Conservation (phyloP, 2,797 vertebrate genomes). For the Triplophysa bombifrons region DNA sequence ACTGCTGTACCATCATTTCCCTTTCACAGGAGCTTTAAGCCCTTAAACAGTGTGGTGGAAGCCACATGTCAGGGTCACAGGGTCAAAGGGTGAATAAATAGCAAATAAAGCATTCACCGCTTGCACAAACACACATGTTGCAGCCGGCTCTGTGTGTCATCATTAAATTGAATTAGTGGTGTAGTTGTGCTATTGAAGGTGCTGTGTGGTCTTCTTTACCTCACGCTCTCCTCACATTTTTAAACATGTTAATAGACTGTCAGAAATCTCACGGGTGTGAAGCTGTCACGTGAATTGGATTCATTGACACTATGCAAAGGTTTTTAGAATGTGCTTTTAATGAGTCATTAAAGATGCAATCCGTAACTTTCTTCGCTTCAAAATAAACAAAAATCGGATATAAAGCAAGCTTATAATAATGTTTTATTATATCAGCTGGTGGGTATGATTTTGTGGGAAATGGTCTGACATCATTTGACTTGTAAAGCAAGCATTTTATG, state of each 20-base stretch:
- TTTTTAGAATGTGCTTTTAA: background rate
- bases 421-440: too few relatives aligned
- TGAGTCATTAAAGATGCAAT: background rate
- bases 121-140: slow-evolving; percentile 33
- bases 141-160: slow-evolving; percentile 9
- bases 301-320: background rate
- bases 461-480: too few relatives aligned
- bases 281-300: background rate
- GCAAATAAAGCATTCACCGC: slow-evolving; percentile 33
- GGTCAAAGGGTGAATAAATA: slow-evolving; percentile 40
- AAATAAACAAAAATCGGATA: too few relatives aligned
- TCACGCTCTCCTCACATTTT: background rate
- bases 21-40: background rate
- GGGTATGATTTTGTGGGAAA: too few relatives aligned
- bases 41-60: background rate
- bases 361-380: too few relatives aligned
- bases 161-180: slow-evolving; percentile 30
- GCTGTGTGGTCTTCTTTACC: slow-evolving; percentile 6
- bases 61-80: slow-evolving; percentile 5
- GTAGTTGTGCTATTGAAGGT: slow-evolving; percentile 14
- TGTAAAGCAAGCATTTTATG: too few relatives aligned
- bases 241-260: background rate
- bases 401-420: too few relatives aligned
- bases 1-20: background rate
- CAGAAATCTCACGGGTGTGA: background rate